These are phyloP conservation scores for Lepidocyrtoides sp. DNA, from an alignment of 2,888 invertebrate genomes.

Conservation along the genomic window DNA sequence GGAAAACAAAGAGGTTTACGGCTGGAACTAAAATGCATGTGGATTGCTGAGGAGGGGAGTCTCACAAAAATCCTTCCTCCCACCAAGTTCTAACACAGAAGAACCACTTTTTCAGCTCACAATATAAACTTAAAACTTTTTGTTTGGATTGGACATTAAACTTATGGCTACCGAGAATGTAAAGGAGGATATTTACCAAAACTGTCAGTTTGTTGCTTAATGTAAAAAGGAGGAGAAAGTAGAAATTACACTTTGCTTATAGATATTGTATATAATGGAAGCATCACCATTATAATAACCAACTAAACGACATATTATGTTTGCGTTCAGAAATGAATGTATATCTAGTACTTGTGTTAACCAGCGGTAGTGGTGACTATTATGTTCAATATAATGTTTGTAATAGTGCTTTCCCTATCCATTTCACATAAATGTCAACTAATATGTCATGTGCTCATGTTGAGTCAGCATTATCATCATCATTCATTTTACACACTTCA, in stretches of 20 bases:
- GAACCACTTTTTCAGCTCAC: neutral
- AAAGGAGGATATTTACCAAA: constrained; percentile 25
- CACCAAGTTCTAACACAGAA: too few species aligned
- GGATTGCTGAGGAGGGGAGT: constrained; percentile 45
- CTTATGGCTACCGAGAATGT: neutral
- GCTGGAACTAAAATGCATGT: too few species aligned
- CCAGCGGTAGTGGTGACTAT: too few species aligned
- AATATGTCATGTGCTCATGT: constrained; percentile 56
- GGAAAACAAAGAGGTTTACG: constrained; percentile 73
- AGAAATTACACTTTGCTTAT: constrained; percentile 56
- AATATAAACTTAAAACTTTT: neutral
- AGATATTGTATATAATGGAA: neutral
- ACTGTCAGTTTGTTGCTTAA: constrained; percentile 56
- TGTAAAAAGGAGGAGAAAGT: constrained; percentile 45
- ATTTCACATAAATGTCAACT: constrained; percentile 43
- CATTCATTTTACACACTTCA: constrained; percentile 18
- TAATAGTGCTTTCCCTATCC: neutral
- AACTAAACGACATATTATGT: neutral
- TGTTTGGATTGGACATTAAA: constrained; percentile 18
- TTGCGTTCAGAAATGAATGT: too few species aligned
- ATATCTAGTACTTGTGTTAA: too few species aligned
- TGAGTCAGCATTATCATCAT: constrained; percentile 68
- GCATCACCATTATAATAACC: neutral
- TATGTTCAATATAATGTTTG: neutral
- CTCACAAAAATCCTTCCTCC: neutral